Evolutionary conservation across 2,113 vertebrate species (phyloP), one percentile per base, ranked within the genome.

Genomic region (Heptranchias perlo): DNA sequence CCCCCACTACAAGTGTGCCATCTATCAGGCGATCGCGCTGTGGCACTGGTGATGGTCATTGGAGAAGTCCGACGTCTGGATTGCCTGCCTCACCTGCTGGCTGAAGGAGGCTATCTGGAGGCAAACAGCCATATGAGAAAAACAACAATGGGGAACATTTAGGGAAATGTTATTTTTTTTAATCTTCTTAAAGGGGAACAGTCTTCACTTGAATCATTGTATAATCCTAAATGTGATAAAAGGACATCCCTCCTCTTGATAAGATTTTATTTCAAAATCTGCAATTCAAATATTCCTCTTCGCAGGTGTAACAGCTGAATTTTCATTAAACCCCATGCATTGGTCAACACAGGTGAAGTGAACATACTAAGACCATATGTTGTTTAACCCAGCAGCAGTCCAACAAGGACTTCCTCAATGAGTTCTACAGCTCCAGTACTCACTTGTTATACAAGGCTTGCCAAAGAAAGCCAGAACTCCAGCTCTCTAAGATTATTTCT

Each of bases 91-190:
- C 94, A 95, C 94, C 64, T 95, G 64, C 94, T 95, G 94, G 94
- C 94, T 67, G 94, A 95, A 95, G 94, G 94, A 95, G 94, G 94
- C 94, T 95, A 95, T 95, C 94, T 95, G 94, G 94, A 95, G 94
- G 94, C 94, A 95, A 95, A 95, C 94, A 95, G 94, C 94, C 94
- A 95, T 95, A 95, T 95, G 93, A 95, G 93, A 95, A 95, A 95
- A 95, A 93, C 89, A 95, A 95, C 64, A 95, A 69, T 95, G 93
- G 93, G 93, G 93, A 95, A 95, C 93, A 95, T 95, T 95, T 65
- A 95, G 93, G 93, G 93, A 95, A 95, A 95, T 93, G 64, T 67
- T 95, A 95, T 49, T 94, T 95, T 95, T 58, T 95, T 31, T 47
- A 67, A 49, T 95, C 93, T 95, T 95, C 93, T 95, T 95, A 95